Conservation (phyloP, 2,888 invertebrate genomes). For the Diplolepis rosae region DNA sequence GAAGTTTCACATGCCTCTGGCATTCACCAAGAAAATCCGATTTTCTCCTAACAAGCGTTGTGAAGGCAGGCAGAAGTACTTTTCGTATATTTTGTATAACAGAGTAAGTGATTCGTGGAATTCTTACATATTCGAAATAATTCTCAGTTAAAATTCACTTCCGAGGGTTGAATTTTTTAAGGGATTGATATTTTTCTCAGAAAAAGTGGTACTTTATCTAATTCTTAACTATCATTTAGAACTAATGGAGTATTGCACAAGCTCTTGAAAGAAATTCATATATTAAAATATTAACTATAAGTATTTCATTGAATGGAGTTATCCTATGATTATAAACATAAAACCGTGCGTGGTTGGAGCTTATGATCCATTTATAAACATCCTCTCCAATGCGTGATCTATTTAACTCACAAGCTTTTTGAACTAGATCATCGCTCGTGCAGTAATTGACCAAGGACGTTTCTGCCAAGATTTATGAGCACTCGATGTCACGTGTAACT, state of each 20-base stretch:
- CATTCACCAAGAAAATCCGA: not conserved
- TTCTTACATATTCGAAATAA: not conserved
- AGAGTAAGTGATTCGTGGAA: not conserved
- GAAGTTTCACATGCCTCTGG: not conserved
- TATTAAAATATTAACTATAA: not conserved
- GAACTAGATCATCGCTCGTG: conserved; percentile 12
- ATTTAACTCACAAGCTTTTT: conserved; percentile 10
- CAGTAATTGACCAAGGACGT: conserved; percentile 22
- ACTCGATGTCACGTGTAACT: conserved; percentile 17
- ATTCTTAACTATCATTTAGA: not conserved
- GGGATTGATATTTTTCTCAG: not conserved
- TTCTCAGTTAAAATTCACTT: not conserved
- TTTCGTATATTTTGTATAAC: not conserved
- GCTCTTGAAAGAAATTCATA: not conserved
- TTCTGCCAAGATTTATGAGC: conserved; percentile 18
- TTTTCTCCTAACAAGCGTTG: not conserved
- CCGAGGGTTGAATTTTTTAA: not conserved
- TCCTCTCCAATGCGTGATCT: conserved; percentile 11
- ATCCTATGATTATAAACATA: not conserved
- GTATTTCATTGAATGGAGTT: not conserved
- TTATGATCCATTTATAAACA: not conserved
- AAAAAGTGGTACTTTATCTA: not conserved
- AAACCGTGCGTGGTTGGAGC: not conserved
- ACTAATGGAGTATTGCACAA: not conserved
- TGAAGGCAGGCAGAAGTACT: not conserved